phyloP scores from a whole-genome alignment of 2,113 vertebrate genomes.

The Engraulis encrasicolus region DNA sequence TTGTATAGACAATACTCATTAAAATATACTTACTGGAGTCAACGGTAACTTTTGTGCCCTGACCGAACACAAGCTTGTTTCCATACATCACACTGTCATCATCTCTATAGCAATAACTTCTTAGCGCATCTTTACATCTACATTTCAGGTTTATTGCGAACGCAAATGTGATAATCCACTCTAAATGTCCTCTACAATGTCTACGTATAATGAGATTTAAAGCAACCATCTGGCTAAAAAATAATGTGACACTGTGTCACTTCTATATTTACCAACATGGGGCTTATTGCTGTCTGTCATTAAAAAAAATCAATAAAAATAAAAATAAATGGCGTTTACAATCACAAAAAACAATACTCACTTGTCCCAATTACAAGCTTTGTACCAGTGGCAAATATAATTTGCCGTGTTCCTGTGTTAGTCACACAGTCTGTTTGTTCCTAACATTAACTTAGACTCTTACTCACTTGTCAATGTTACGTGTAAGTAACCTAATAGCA shows the following conservation, averaged over 20 bases:
- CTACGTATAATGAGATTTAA: no score
- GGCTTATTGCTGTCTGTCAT: no score
- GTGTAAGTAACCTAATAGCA: no score
- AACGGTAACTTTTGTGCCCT: conserved; percentile 35
- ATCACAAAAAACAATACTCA: conserved; percentile 23
- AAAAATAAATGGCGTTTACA: no score
- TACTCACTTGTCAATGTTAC: no score
- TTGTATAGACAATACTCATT: neutral
- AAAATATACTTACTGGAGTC: conserved; percentile 36
- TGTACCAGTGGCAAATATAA: conserved; percentile 33
- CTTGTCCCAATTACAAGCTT: conserved; percentile 27
- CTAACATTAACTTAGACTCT: conserved; percentile 8
- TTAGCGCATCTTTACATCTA: neutral
- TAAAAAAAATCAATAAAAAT: no score
- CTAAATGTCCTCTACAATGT: no score
- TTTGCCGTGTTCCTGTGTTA: conserved; percentile 21
- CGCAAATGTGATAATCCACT: no score
- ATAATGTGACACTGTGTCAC: no score
- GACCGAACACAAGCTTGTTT: conserved; percentile 39
- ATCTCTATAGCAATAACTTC: neutral
- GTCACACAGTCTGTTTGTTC: conserved; percentile 27
- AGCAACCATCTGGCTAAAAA: no score
- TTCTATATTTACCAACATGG: no score
- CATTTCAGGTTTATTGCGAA: no score
- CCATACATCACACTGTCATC: conserved; percentile 27